Evolutionary conservation across 1,140 invertebrate genomes (phyloP).

Genomic region (Zaprionus africanus): DNA sequence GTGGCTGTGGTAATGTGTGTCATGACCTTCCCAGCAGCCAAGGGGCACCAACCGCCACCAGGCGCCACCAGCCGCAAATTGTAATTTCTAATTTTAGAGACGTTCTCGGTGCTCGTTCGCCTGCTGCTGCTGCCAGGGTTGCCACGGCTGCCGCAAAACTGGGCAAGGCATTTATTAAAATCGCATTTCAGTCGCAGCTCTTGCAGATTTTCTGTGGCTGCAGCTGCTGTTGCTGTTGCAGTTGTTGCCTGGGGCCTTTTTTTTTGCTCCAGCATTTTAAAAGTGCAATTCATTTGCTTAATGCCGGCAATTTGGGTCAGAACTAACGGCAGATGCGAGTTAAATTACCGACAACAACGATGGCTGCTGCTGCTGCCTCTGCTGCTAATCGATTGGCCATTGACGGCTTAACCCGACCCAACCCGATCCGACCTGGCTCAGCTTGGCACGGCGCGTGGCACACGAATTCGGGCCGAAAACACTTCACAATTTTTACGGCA

Average conservation of each 20-base stretch:
- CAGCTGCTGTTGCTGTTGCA: slow-evolving; percentile 8
- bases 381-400: slow-evolving; percentile 61
- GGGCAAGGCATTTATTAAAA: slow-evolving; percentile 65
- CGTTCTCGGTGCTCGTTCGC: slow-evolving; percentile 7
- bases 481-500: slow-evolving; percentile 50
- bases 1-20: slow-evolving; percentile 30
- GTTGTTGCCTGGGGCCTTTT: slow-evolving; percentile 2
- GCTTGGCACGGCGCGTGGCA: too few relatives aligned
- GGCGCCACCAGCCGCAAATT: slow-evolving; percentile 49
- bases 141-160: slow-evolving; percentile 19
- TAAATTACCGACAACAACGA: slow-evolving; percentile 53
- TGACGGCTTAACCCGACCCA: slow-evolving; percentile 31
- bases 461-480: slow-evolving; percentile 32
- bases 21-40: slow-evolving; percentile 34
- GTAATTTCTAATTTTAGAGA: slow-evolving; percentile 64
- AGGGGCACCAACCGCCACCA: slow-evolving; percentile 12
- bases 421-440: slow-evolving; percentile 42
- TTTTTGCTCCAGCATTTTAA: slow-evolving; percentile 38
- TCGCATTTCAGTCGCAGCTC: slow-evolving; percentile 58
- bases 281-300: slow-evolving; percentile 73
- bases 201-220: slow-evolving; percentile 27
- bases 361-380: background rate
- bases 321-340: slow-evolving; percentile 69
- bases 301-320: slow-evolving; percentile 72
- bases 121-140: background rate